phyloP scores from a whole-genome alignment of 2,113 vertebrate species.

The Stegastes partitus region DNA sequence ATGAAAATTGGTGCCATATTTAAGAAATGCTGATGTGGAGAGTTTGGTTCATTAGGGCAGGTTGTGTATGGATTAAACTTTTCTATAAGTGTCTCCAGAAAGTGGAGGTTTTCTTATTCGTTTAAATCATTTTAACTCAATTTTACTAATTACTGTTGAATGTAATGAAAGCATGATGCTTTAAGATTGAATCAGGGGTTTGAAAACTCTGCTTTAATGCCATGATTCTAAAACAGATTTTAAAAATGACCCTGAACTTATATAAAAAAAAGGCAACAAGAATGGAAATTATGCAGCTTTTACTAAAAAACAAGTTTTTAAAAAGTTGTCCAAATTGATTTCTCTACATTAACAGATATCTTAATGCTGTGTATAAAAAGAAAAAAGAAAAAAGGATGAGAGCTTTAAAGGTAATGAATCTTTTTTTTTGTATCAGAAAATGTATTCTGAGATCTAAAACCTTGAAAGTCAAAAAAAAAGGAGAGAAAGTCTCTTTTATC shows the following conservation, averaged over 20 bases:
- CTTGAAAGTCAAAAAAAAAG: constrained; percentile 43
- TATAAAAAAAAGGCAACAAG: too few relatives aligned
- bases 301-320: neutral
- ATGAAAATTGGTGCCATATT: neutral
- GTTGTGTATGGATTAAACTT: neutral
- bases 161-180: too few relatives aligned
- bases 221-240: too few relatives aligned
- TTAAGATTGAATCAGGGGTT: too few relatives aligned
- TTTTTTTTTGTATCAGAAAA: constrained; percentile 39
- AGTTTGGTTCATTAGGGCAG: neutral
- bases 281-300: neutral
- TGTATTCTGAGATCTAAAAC: constrained; percentile 36
- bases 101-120: too few relatives aligned
- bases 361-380: neutral
- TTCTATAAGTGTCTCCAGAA: constrained; percentile 1
- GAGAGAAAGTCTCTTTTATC: constrained; percentile 9
- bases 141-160: too few relatives aligned
- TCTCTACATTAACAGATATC: neutral
- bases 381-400: neutral
- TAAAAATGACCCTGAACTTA: too few relatives aligned
- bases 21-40: neutral
- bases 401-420: constrained; percentile 13
- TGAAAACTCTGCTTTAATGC: too few relatives aligned
- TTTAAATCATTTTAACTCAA: too few relatives aligned
- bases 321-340: neutral